These are phyloP conservation scores for Takifugu flavidus DNA, from an alignment of 2,113 vertebrate genomes.

Conservation along the genomic window DNA sequence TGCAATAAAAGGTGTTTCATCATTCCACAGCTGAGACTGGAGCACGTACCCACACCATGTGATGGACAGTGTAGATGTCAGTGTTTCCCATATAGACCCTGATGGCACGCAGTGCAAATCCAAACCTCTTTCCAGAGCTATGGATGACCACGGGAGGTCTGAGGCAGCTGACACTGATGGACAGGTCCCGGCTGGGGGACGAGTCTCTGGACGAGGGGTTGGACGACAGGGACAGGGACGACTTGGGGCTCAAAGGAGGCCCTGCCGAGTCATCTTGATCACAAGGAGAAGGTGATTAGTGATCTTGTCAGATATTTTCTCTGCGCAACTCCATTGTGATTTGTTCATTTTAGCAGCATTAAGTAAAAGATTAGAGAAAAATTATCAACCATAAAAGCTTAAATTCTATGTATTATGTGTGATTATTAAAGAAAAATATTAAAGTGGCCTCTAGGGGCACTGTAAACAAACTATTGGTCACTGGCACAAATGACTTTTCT, in stretches of 20 bases:
- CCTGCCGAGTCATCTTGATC: slow-evolving; percentile 79
- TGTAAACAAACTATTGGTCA: slow-evolving; percentile 36
- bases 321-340: not conserved
- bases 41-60: slow-evolving; percentile 90
- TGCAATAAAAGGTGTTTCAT: not conserved
- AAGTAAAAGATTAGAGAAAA: not conserved
- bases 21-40: not conserved
- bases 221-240: slow-evolving; percentile 86
- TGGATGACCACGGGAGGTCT: slow-evolving; percentile 90
- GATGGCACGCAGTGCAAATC: slow-evolving; percentile 90
- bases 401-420: not conserved
- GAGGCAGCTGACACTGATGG: slow-evolving; percentile 78
- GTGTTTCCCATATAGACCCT: slow-evolving; percentile 94
- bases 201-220: slow-evolving; percentile 94
- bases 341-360: too few species aligned
- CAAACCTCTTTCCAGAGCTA: slow-evolving; percentile 91
- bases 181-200: slow-evolving; percentile 86
- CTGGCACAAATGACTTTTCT: not conserved
- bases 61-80: slow-evolving; percentile 89
- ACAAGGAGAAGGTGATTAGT: not conserved
- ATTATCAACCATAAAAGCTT: not conserved
- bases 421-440: too few species aligned
- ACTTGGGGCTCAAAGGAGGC: slow-evolving; percentile 85
- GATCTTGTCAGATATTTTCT: not conserved
- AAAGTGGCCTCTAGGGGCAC: slow-evolving; percentile 44